Evolutionary conservation across 2,888 invertebrate genomes (phyloP).

Genomic region (Schizaphis graminum): DNA sequence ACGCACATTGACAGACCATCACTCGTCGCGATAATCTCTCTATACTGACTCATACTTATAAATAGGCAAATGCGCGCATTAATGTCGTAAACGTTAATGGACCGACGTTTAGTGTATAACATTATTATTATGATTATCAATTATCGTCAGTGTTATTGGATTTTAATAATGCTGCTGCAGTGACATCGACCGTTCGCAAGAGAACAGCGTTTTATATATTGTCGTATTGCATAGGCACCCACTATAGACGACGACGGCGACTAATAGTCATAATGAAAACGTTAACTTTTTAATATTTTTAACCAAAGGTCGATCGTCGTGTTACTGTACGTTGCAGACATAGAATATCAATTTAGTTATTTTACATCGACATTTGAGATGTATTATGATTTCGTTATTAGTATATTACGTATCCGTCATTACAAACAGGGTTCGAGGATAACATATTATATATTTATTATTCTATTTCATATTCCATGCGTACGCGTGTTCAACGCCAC

Average conservation of each 20-base stretch:
- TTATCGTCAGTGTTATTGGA: neutral
- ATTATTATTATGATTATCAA: neutral
- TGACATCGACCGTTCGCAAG: neutral
- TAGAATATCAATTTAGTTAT: too few species aligned
- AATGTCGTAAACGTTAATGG: neutral
- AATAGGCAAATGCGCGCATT: neutral
- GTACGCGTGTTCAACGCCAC: neutral
- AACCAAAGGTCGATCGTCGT: too few species aligned
- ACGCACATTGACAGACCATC: neutral
- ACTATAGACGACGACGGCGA: too few species aligned
- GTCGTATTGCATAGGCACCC: neutral
- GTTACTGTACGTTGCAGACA: too few species aligned
- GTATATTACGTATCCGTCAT: too few species aligned
- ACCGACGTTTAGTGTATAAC: neutral
- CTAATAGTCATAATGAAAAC: too few species aligned
- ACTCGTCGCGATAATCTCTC: neutral
- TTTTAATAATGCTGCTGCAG: neutral
- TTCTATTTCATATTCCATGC: too few species aligned
- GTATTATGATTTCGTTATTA: too few species aligned
- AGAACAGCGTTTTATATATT: neutral
- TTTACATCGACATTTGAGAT: too few species aligned
- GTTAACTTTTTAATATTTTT: too few species aligned
- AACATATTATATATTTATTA: too few species aligned
- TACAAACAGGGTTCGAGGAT: too few species aligned
- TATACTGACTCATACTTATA: neutral